These are phyloP conservation scores for Drosophila macrospina DNA, from an alignment of 2,888 invertebrate genomes.

Conservation along the genomic window DNA sequence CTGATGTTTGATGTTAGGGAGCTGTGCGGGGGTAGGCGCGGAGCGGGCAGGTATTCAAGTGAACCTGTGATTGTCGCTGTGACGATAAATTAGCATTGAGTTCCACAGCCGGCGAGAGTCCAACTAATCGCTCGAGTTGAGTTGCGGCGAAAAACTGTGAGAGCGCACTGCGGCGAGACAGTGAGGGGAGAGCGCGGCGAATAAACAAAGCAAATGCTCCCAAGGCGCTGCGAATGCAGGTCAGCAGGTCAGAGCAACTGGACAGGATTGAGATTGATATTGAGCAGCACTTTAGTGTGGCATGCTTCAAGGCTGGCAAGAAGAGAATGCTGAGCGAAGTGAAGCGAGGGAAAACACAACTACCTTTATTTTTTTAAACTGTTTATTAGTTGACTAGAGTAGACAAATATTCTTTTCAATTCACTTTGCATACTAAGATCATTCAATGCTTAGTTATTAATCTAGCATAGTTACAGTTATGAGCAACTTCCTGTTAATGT, in stretches of 20 bases:
- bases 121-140: slow-evolving; percentile 25
- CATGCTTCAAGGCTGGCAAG: slow-evolving; percentile 53
- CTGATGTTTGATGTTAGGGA: not conserved
- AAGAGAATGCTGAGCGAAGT: not conserved
- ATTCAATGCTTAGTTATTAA: slow-evolving; percentile 27
- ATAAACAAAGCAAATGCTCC: slow-evolving; percentile 25
- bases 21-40: not conserved
- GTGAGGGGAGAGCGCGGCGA: not conserved
- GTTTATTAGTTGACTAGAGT: too few relatives aligned
- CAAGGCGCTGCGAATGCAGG: slow-evolving; percentile 49
- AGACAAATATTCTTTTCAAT: not conserved
- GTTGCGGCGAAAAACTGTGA: slow-evolving; percentile 4
- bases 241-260: slow-evolving; percentile 53
- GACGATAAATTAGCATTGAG: slow-evolving; percentile 77
- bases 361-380: not conserved
- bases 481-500: slow-evolving; percentile 60
- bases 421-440: slow-evolving; percentile 10
- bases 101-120: slow-evolving; percentile 10
- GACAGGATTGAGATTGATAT: slow-evolving; percentile 47
- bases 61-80: slow-evolving; percentile 71
- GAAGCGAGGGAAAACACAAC: not conserved
- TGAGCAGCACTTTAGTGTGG: slow-evolving; percentile 30
- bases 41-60: slow-evolving; percentile 34
- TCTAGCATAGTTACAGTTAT: slow-evolving; percentile 53
- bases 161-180: not conserved